These are phyloP conservation scores for Bufo gargarizans DNA, from an alignment of 2,113 vertebrate genomes.

Conservation along the genomic window DNA sequence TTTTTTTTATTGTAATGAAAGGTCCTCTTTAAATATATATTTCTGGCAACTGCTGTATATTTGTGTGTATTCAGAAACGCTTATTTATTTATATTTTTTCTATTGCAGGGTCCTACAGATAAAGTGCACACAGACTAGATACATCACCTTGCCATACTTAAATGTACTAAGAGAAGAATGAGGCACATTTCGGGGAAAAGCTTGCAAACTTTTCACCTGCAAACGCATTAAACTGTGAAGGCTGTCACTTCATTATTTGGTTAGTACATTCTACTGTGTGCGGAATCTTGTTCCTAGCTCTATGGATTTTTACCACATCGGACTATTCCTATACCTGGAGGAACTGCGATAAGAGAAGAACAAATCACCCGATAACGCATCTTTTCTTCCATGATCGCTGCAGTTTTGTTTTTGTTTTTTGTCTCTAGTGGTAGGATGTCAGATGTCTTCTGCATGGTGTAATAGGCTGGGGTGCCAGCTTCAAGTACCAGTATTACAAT, in stretches of 20 bases:
- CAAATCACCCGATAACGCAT: neutral
- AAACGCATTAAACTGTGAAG: slow-evolving; percentile 24
- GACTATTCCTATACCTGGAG: neutral
- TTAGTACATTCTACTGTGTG: slow-evolving; percentile 21
- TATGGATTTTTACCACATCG: neutral
- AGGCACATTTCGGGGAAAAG: neutral
- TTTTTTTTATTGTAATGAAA: too few relatives aligned
- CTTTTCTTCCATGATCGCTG: neutral
- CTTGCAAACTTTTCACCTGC: slow-evolving; percentile 21
- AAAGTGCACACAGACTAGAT: slow-evolving; percentile 46
- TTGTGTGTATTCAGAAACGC: neutral
- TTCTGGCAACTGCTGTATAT: too few relatives aligned
- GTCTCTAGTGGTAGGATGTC: neutral
- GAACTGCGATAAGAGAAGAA: neutral
- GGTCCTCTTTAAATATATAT: too few relatives aligned
- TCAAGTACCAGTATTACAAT: slow-evolving; percentile 65
- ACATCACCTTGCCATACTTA: neutral
- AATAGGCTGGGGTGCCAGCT: slow-evolving; percentile 60
- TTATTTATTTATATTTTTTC: neutral
- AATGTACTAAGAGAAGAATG: neutral
- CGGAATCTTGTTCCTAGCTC: neutral
- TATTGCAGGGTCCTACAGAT: slow-evolving; percentile 34
- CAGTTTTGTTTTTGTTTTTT: neutral
- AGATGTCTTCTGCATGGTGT: slow-evolving; percentile 30
- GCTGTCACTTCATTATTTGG: slow-evolving; percentile 19